These are phyloP conservation scores for Brachyistius frenatus DNA, from an alignment of 2,113 vertebrate genomes.

Conservation along the genomic window DNA sequence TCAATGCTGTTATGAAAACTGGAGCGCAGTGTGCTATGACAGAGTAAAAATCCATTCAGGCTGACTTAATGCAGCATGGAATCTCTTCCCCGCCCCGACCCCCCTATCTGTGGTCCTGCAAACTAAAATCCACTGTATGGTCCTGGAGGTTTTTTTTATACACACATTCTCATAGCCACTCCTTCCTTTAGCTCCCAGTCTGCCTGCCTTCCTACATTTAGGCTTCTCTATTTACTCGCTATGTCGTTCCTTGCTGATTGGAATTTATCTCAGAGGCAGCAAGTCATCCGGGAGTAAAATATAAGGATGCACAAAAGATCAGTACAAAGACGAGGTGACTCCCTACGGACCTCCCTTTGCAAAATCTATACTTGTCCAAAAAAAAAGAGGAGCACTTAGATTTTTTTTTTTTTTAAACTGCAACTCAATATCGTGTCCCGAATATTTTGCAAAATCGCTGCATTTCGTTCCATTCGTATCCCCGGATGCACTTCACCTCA, in stretches of 20 bases:
- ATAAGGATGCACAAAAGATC: slow-evolving; percentile 8
- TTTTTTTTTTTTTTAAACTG: slow-evolving; percentile 13
- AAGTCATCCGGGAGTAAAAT: slow-evolving; percentile 5
- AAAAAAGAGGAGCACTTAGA: neutral
- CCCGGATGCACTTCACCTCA: slow-evolving; percentile 13
- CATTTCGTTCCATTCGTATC: slow-evolving; percentile 49
- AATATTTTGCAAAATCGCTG: slow-evolving; percentile 48
- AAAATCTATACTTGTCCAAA: slow-evolving; percentile 27
- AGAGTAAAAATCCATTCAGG: slow-evolving; percentile 63
- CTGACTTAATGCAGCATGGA: slow-evolving; percentile 47
- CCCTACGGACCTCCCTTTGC: neutral
- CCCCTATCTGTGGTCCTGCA: slow-evolving; percentile 36
- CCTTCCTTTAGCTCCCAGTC: neutral
- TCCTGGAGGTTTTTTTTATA: slow-evolving; percentile 1
- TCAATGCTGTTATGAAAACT: slow-evolving; percentile 59
- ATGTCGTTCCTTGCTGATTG: slow-evolving; percentile 28
- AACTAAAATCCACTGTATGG: slow-evolving; percentile 49
- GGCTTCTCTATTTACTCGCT: slow-evolving; percentile 31
- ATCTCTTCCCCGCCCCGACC: slow-evolving; percentile 26
- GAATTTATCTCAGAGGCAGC: slow-evolving; percentile 15
- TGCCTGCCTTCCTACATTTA: slow-evolving; percentile 21
- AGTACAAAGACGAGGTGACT: neutral
- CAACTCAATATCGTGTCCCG: slow-evolving; percentile 29
- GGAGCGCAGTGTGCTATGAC: slow-evolving; percentile 31
- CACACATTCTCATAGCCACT: neutral